Evolutionary conservation across 23 tunicate species (phyloP), one percentile per base, ranked within the genome.

Genomic region (Styela clava): DNA sequence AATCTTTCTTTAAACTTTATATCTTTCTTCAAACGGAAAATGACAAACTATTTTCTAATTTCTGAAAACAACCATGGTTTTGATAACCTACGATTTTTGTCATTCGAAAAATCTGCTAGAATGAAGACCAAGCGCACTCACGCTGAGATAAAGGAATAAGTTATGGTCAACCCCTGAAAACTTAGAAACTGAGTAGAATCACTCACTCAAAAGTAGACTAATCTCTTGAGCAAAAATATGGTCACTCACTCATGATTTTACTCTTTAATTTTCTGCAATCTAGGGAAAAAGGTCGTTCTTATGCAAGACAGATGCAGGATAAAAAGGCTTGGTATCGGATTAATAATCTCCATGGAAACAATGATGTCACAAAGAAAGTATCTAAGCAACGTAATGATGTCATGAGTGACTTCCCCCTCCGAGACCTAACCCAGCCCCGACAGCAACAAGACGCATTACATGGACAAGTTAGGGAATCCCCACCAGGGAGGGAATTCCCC

Each of bases 391-490:
- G 69, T 24, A 61, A 84, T 84, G 97, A 91, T 81, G 78, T 91
- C 82, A 80, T 91, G 83, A 87, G 73, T 34, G 97, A 91, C 82
- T 91, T 91, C 69, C 97, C 97, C 51, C 83, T 91, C 83, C 81
- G 90, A 3, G 97, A 91, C 63, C 85, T 81, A 62, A 31, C 71
- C 52, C 31, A 33, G 73, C 64, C 78, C 72, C 23, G 91, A 70
- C 89, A n/a, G 30, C 62, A 79, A 22, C 64, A 73, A 73, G 24
- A 31, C 37, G 31, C 19, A 27, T 20, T 28, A 7, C 37, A 79
- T 73, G 72, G 85, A 64, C 27, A 72, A 83, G 29, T 44, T 25
- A 35, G 65, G 44, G 44, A 52, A 12, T 29, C 64, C 64, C 65
- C 33, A 2, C 81, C 25, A 27, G n/a, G 25, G 2, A 34, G 51